Evolutionary conservation across 1,140 invertebrate genomes (phyloP).

Genomic region (Neodiprion lecontei): DNA sequence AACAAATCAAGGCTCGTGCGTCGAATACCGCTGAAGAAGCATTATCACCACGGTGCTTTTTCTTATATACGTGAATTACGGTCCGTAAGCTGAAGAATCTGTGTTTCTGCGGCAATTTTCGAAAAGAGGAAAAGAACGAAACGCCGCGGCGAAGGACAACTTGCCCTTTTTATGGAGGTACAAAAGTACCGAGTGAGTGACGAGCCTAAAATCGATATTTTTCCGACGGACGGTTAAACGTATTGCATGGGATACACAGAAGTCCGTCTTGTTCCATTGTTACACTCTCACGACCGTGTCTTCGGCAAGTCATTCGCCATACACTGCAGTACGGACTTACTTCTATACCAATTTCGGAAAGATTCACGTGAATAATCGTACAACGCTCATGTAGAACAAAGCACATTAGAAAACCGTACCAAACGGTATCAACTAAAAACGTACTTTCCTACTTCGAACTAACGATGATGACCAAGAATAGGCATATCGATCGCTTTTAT

Average conservation of each 20-base stretch:
- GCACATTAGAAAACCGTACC: too few relatives aligned
- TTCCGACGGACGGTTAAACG: neutral
- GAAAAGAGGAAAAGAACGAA: neutral
- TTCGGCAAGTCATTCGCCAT: too few relatives aligned
- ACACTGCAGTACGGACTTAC: too few relatives aligned
- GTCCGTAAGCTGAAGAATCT: neutral
- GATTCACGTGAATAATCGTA: too few relatives aligned
- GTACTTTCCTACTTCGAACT: too few relatives aligned
- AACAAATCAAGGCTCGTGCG: neutral
- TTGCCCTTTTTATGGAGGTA: neutral
- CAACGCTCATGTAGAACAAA: too few relatives aligned
- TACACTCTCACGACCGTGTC: neutral
- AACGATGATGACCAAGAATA: too few relatives aligned
- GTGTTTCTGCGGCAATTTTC: neutral
- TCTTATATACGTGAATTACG: conserved; percentile 3
- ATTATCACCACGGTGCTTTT: neutral
- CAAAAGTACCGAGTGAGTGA: neutral
- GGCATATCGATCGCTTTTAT: too few relatives aligned
- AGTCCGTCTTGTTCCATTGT: neutral
- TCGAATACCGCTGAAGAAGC: neutral
- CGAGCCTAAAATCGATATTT: conserved; percentile 1
- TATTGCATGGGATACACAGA: neutral
- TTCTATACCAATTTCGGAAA: too few relatives aligned
- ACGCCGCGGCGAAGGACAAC: neutral
- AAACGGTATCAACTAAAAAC: too few relatives aligned